Evolutionary conservation across 2,113 vertebrate genomes (phyloP), one percentile per base, ranked within the genome.

Genomic region (Bettongia penicillata): DNA sequence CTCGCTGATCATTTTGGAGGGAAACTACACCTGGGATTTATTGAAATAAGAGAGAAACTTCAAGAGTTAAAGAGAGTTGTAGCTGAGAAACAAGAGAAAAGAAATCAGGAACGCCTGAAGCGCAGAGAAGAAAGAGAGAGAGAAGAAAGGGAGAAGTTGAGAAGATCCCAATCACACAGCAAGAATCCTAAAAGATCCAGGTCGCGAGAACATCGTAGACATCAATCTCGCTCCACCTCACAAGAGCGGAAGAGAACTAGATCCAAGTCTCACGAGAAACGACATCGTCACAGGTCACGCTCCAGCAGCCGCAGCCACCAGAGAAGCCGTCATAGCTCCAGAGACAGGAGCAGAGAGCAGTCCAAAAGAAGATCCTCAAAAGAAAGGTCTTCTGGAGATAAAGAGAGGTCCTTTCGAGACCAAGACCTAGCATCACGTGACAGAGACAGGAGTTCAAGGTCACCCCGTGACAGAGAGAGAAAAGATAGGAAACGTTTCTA

Each of bases 1-100:
- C 98, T 99, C 93, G 99, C 99, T 55, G 99, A 99, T 98, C 99
- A 99, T 98, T 99, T 99, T 95, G 99, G 99, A 51, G 99, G 99
- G 94, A 99, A 99, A 98, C 98, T 99, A 55, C 99, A 99, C 97
- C 98, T 99, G 95, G 99, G 99, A 97, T 99, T 99, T 98, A 99
- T 99, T 98, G 99, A 99, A 99, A 99, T 99, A 98, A 99, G 99
- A 55, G 99, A 99, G 98, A 99, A 99, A 96, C 99, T 99, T 84
- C 99, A 99, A 94, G 99, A 99, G 98, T 99, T 99, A 92, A 99
- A 99, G 99, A 99, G 99, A 99, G 99, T 99, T 48, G 99, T 99
- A 93, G 97, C 99, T 95, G 99, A 99, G 96, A 99, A 99, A 98
- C 99, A 99, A 97, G 99, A 99, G 98, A 99, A 99, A 97, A 98